Conservation (phyloP, 2,888 invertebrate species). For the Protophormia terraenovae region DNA sequence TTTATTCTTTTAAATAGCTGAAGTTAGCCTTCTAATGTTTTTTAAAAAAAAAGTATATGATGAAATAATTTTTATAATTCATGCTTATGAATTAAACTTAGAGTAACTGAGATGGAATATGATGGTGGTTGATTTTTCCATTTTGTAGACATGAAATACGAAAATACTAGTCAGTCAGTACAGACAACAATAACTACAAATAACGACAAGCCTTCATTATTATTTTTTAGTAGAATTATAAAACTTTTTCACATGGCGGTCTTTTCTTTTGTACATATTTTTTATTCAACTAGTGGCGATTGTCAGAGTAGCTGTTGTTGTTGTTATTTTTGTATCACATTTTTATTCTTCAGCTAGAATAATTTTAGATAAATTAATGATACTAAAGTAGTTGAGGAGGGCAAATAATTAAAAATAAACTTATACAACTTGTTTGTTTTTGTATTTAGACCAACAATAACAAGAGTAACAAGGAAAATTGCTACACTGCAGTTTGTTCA, state of each 20-base stretch:
- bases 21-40: neutral
- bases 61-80: neutral
- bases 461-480: neutral
- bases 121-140: neutral
- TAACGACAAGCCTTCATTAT: neutral
- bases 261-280: neutral
- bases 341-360: neutral
- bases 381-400: neutral
- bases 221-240: too few species aligned
- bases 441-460: neutral
- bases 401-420: neutral
- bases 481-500: neutral
- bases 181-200: neutral
- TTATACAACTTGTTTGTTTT: neutral
- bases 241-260: neutral
- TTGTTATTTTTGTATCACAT: neutral
- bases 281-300: constrained; percentile 37
- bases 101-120: neutral
- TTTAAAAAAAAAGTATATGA: neutral
- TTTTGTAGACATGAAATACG: too few species aligned
- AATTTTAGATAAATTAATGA: neutral
- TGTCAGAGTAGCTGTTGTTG: too few species aligned
- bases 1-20: neutral
- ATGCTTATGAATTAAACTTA: neutral
- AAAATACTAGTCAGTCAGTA: too few species aligned